Conservation (phyloP, 2,113 vertebrate genomes). For the Ammospiza nelsoni region DNA sequence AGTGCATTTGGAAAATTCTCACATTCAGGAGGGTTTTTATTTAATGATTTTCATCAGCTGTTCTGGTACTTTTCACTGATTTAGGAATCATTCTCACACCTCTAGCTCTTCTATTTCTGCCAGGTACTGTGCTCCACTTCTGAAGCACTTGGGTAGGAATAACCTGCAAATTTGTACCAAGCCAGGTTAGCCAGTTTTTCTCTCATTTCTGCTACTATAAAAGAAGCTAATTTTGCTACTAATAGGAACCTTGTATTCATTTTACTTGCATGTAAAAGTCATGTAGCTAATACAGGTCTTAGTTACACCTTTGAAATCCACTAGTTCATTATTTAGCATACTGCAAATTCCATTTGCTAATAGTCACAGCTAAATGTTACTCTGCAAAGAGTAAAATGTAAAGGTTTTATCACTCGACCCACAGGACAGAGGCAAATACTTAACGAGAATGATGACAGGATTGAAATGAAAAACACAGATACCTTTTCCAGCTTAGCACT, state of each 20-base stretch:
- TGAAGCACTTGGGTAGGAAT: neutral
- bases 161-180: neutral
- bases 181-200: neutral
- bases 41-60: neutral
- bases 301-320: neutral
- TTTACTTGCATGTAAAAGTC: neutral
- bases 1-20: slow-evolving; percentile 6
- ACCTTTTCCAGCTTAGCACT: neutral
- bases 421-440: neutral
- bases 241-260: neutral
- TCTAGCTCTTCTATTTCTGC: neutral
- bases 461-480: neutral
- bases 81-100: neutral
- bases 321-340: neutral
- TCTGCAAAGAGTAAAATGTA: neutral
- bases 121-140: neutral
- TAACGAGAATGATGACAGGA: neutral
- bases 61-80: neutral
- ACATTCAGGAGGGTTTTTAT: neutral
- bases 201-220: neutral
- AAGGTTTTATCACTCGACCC: neutral
- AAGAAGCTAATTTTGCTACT: neutral
- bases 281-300: neutral
- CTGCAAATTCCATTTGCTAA: neutral
- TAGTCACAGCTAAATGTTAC: neutral